Evolutionary conservation across 2,888 invertebrate genomes (phyloP), one percentile per base, ranked within the genome.

Genomic region (Heliconius sara): DNA sequence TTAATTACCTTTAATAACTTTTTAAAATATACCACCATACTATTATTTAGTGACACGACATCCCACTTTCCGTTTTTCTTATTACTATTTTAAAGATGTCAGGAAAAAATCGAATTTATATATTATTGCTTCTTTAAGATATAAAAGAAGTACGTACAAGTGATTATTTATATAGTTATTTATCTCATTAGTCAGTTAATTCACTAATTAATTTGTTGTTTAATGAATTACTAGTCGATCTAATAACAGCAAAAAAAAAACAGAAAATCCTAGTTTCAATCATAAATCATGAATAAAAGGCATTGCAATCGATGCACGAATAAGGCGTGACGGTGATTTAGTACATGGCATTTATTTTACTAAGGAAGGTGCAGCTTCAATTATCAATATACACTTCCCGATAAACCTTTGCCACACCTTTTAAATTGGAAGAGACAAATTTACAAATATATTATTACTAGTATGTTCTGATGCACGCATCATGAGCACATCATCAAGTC

Each of bases 301-400:
- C 43, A 43, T 27, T 57, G 65, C 72, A 30, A 65, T 43, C 22
- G 12, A 47, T 78, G 39, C 57, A 67, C 67, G 78, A 67, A 68
- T 60, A 67, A 67, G 74, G 78, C 60, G 78, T 39, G 78, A 67
- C 47, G 22, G 27, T 74, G 78, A 73, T 78, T 74, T 78, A 78
- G 78, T 74, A 57, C 78, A 57, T 65, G 72, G 22, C 78, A 25
- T 73, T 78, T 78, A 65, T 73, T 73, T 12, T 73, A 67, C 65
- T n/a, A 22, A 67, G 34, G 34, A 43, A 43, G 70, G 67, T 67
- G 52, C 67, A 63, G 65, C 22, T 75, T 65, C 39, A 63, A 57
- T 60, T 27, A n/a, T 34, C 25, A 73, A 22, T 60, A 66, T 6
- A 19, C 25, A 66, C 19, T 30, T 66, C 3, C 19, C 66, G 13